These are phyloP conservation scores for Drosophila anomelani DNA, from an alignment of 2,888 invertebrate genomes.

Conservation along the genomic window DNA sequence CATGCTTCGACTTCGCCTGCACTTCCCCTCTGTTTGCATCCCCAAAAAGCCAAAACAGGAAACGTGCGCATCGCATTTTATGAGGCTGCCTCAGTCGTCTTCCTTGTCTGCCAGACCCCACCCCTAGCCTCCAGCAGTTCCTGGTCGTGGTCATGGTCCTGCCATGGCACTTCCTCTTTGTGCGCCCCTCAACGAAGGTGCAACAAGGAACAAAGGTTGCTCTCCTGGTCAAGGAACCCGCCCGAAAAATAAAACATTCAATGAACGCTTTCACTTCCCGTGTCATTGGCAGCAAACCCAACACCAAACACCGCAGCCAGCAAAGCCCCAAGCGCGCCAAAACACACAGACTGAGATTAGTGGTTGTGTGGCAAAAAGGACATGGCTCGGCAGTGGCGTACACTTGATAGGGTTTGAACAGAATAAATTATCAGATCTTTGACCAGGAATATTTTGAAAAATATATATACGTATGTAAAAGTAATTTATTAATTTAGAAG, in stretches of 20 bases:
- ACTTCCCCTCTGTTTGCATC: constrained; percentile 35
- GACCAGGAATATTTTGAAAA: not conserved
- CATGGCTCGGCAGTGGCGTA: constrained; percentile 9
- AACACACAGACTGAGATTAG: constrained; percentile 39
- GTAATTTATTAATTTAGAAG: constrained; percentile 10
- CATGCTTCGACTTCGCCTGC: constrained; percentile 3
- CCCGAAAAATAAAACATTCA: constrained; percentile 53
- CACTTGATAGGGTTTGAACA: not conserved
- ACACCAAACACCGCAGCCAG: constrained; percentile 26
- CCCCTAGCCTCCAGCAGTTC: constrained; percentile 3
- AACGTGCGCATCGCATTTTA: constrained; percentile 74
- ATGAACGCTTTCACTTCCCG: constrained; percentile 77
- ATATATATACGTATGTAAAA: not conserved
- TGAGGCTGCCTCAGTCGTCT: constrained; percentile 45
- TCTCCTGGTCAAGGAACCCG: constrained; percentile 67
- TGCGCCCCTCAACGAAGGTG: constrained; percentile 50
- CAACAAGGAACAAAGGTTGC: constrained; percentile 70
- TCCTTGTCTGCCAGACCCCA: constrained; percentile 36
- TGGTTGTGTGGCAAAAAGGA: constrained; percentile 40
- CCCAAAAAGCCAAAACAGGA: constrained; percentile 56
- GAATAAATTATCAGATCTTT: constrained; percentile 1
- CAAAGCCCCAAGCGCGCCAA: constrained; percentile 60
- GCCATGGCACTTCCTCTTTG: constrained; percentile 71
- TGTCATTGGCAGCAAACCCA: constrained; percentile 73
- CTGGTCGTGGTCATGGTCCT: constrained; percentile 29